Percentiles rank a stretch among this genome's conserved stretches.
These are phyloP conservation scores for Scolanthus callimorphus DNA, from an alignment of 92 coral and sea anemone genomes.

Conservation along the genomic window DNA sequence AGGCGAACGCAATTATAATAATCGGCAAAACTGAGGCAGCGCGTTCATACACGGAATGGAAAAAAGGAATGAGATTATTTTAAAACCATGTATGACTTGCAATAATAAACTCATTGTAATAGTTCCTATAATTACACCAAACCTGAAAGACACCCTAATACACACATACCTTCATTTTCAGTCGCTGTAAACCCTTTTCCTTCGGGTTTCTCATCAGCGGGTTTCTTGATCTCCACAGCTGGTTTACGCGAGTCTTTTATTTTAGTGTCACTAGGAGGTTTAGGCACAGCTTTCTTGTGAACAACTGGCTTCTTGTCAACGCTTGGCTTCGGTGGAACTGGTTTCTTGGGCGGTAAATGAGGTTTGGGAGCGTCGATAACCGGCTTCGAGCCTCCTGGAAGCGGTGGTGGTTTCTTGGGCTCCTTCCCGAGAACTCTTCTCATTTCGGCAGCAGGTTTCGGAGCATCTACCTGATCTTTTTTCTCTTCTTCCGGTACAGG, in stretches of 20 bases:
- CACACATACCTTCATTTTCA: background rate
- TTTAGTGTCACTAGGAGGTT: conserved; percentile 5
- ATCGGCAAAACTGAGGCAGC: too few relatives aligned
- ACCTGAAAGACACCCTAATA: too few relatives aligned
- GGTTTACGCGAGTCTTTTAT: too few relatives aligned
- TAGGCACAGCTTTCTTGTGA: conserved; percentile 28
- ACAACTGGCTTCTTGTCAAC: conserved; percentile 6
- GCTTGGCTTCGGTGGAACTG: conserved; percentile 41
- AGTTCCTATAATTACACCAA: too few relatives aligned
- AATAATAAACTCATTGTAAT: too few relatives aligned
- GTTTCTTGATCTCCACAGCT: background rate
- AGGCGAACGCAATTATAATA: too few relatives aligned
- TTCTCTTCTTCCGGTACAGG: conserved; percentile 6
- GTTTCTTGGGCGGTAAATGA: conserved; percentile 53
- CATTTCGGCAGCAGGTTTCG: conserved; percentile 22
- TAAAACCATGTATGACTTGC: too few relatives aligned
- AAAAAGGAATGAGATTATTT: too few relatives aligned
- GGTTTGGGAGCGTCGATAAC: conserved; percentile 9
- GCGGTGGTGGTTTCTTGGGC: conserved; percentile 19
- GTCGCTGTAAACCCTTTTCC: background rate
- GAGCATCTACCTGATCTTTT: background rate
- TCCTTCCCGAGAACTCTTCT: conserved; percentile 16
- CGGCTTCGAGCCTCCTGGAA: background rate
- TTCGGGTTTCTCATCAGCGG: background rate
- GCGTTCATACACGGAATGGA: too few relatives aligned